Evolutionary conservation across 2,888 invertebrate genomes (phyloP), one percentile per base, ranked within the genome.

Genomic region (Thalpophila matura): DNA sequence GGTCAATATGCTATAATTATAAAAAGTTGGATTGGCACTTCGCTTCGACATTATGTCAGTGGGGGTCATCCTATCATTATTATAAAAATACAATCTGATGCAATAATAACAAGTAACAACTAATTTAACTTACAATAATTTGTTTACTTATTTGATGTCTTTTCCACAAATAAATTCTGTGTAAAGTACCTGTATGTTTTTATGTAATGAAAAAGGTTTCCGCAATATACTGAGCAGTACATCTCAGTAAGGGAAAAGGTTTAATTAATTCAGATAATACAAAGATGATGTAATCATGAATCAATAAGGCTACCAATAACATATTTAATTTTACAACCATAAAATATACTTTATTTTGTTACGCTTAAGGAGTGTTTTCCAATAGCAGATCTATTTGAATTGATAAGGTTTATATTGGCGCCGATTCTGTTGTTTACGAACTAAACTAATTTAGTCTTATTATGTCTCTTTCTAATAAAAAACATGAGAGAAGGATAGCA

Each of bases 381-480:
- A 50, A 35, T 37, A 50, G 20, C 51, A 47, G 10, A 40, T 18
- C 14, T 12, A 46, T 18, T n/a, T n/a, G 10, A 55, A 27, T 22
- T 45, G 38, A 37, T 63, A 70, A 38, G n/a, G 2, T 20, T 9
- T 22, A n/a, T n/a, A n/a, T n/a, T n/a, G n/a, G n/a, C n/a, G n/a
- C n/a, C n/a, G n/a, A n/a, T n/a, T n/a, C n/a, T n/a, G n/a, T n/a
- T n/a, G n/a, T n/a, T n/a, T n/a, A n/a, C n/a, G n/a, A n/a, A n/a
- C n/a, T n/a, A n/a, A n/a, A n/a, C n/a, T n/a, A n/a, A n/a, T n/a
- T n/a, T n/a, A n/a, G n/a, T n/a, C n/a, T n/a, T n/a, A n/a, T n/a
- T n/a, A n/a, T n/a, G n/a, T n/a, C n/a, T n/a, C n/a, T n/a, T n/a
- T n/a, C n/a, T n/a, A n/a, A n/a, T n/a, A n/a, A n/a, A n/a, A n/a